Evolutionary conservation across 2,888 invertebrate genomes (phyloP), one percentile per base, ranked within the genome.

Genomic region (Callosobruchus maculatus): DNA sequence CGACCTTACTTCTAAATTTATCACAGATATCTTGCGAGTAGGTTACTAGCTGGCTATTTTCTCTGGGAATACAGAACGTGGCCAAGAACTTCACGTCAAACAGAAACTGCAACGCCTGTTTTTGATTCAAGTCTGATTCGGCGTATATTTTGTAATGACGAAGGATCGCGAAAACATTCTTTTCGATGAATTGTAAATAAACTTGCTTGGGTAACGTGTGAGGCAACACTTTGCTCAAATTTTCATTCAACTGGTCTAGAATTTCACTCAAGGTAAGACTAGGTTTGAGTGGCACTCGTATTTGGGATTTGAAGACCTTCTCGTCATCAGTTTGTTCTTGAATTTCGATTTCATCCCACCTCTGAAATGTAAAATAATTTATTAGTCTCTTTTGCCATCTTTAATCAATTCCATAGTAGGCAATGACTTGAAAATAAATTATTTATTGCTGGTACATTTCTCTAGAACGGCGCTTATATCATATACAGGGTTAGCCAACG

Each of bases 261-360:
- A 93, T 90, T 74, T 91, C 90, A 83, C 95, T 93, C 0, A 97
- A 87, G 80, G 91, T 89, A 70, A 94, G 87, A 4, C 94, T 94
- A 0, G 95, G 94, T 78, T 96, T 95, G 72, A 93, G 92, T 0
- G 97, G 97, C 22, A 97, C 93, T 83, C 93, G 91, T 80, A 97
- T 95, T 76, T 92, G 92, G 0, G 97, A 97, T 81, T 93, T 93
- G 79, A 96, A 91, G 0, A 92, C 88, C 81, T 92, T 92, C 0
- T 95, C 96, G 80, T 97, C 97, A 80, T 97, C 97, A 71, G 94
- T 94, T 83, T 96, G 95, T 84, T 97, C 97, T 82, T 95, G 93
- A 72, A 97, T 94, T 80, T 92, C 93, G 68, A 95, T 92, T 22
- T 90, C 89, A 79, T 95, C 95, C 95, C 95, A 95, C 85, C 92